Conservation (phyloP, 2,113 vertebrate species). For the Polypterus bichir region DNA sequence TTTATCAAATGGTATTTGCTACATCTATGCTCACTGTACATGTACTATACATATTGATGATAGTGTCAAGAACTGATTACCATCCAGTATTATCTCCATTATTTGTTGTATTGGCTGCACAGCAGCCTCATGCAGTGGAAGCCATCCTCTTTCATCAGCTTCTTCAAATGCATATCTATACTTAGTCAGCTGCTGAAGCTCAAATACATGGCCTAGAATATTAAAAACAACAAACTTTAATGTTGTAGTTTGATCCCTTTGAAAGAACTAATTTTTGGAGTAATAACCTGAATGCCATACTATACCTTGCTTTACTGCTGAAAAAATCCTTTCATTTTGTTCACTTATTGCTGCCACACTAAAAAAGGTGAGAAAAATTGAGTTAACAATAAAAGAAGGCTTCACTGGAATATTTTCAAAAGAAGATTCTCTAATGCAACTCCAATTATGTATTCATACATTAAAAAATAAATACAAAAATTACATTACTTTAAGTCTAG, state of each 20-base stretch:
- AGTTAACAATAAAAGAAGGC: too few species aligned
- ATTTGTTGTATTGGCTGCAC: conserved; percentile 43
- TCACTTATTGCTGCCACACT: conserved; percentile 55
- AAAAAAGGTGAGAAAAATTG: background rate
- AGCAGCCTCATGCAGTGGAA: conserved; percentile 61
- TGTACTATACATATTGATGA: too few species aligned
- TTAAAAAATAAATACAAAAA: too few species aligned
- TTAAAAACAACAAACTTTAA: conserved; percentile 6
- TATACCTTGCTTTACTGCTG: conserved; percentile 61
- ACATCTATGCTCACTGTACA: too few species aligned
- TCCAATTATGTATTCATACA: too few species aligned
- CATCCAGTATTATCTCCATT: conserved; percentile 55
- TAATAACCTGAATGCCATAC: conserved; percentile 5
- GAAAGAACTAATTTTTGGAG: background rate
- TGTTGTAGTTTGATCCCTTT: background rate
- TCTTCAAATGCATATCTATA: conserved; percentile 51
- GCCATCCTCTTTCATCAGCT: conserved; percentile 57
- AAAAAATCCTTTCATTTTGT: conserved; percentile 54
- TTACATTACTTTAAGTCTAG: too few species aligned
- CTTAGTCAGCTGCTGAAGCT: conserved; percentile 47
- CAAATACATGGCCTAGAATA: conserved; percentile 48
- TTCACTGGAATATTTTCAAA: too few species aligned
- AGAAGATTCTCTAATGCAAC: too few species aligned
- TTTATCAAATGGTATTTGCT: too few species aligned
- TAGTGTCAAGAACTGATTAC: conserved; percentile 31